Evolutionary conservation across 2,888 invertebrate species (phyloP), one percentile per base, ranked within the genome.

Genomic region (Andricus quercusramuli): DNA sequence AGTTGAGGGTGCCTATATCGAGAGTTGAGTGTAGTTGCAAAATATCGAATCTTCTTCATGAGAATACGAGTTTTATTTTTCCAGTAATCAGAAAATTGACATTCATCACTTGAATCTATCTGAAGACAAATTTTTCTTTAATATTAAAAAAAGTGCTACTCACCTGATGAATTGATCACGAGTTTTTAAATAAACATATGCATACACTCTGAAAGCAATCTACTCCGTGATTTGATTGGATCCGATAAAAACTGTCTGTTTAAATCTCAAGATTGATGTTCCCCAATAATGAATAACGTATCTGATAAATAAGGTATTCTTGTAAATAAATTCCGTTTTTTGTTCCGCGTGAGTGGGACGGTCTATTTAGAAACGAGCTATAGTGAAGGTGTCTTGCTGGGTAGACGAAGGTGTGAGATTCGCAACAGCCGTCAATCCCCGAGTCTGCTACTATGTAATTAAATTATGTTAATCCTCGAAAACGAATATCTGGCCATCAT

Each of bases 371-470:
- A 20, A 65, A 37, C 37, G 9, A 32, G 29, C 32, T 65, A 65
- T 65, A 65, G 32, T 56, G 56, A 56, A 56, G 8, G 65, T 32
- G 65, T 65, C 65, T 65, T 0, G 29, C 20, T 56, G 41, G 32
- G 37, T 11, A 51, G 70, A 70, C 25, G 47, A 70, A 70, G 70
- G 70, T 70, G 70, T 29, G 47, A 70, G 70, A 70, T 70, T 70
- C 70, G 51, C 70, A 70, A 70, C 29, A 70, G 44, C 70, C 25
- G 70, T 70, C 70, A 70, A 70, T 70, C 70, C 51, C 25, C 47
- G 47, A 70, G 70, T 70, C 51, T 8, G 70, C 79, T 78, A 65
- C 78, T 78, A 47, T 78, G 65, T 78, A 78, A 78, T 78, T 78
- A 78, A 78, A 78, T 78, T 64, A 78, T 65, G 78, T 32, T 78